Base-by-base conservation (phyloP, 2,797 vertebrate species). In the Ceryle rudis region DNA sequence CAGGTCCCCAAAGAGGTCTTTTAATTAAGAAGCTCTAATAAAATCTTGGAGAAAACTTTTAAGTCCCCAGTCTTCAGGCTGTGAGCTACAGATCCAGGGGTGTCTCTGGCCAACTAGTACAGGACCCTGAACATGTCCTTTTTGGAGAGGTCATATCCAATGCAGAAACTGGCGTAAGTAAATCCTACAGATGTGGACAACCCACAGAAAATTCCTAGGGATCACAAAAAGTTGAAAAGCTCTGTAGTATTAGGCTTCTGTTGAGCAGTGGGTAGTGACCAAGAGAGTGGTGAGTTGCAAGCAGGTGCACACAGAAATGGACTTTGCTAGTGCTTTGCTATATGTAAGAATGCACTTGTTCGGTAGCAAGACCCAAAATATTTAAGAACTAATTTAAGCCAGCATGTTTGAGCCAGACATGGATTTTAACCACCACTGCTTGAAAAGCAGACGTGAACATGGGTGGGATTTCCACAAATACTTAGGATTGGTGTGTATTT, bases 11-110 rank as follows among this genome's bases (percentile, higher is more conserved):
- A 80, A 90, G 96, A 93, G 74, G 71, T 49, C 84, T 94, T 96
- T 92, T 95, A 96, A 97, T 97, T 96, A 97, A 92, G 78, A 73
- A 94, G 74, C 64, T 89, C 78, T 96, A 96, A 93, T 89, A 91
- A 86, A 87, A 89, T 91, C 84, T 74, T 37, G 22, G 52, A 77
- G 74, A 94, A 94, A 95, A 89, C 26, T 49, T 87, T n/a, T 21
- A 87, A 89, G 55, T 80, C 44, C 37, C 55, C 54, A 66, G 86
- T 75, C 84, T 87, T 80, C 60, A 87, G 71, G 11, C 74, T 67
- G 81, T 72, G 89, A 86, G 66, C 62, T 62, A 21, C 58, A 74
- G 82, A 70, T 96, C 92, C 31, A 0, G 62, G 54, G 62, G 90
- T 72, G 81, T 90, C 90, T 81, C 10, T 10, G 73, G 54, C 66